phyloP scores from a whole-genome alignment of 2,888 invertebrate species.

The Perizoma flavofasciatum region DNA sequence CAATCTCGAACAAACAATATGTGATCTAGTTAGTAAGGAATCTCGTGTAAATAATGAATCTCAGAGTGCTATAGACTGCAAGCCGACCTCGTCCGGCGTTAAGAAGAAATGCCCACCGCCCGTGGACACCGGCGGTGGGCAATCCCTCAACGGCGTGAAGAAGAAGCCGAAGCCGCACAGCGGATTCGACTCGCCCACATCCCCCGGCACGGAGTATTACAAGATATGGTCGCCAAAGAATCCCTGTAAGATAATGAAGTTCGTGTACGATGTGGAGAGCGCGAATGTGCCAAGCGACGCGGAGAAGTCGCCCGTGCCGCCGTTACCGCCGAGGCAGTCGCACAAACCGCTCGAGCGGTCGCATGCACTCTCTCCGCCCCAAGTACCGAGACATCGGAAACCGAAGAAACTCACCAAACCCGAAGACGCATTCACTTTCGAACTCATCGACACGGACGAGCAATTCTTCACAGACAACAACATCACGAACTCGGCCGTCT shows the following conservation, averaged over 20 bases:
- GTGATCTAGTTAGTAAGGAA: conserved; percentile 79
- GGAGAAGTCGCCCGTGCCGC: conserved; percentile 88
- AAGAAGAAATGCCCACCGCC: conserved; percentile 84
- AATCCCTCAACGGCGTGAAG: conserved; percentile 82
- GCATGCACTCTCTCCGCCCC: conserved; percentile 87
- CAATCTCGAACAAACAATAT: conserved; percentile 73
- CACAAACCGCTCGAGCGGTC: conserved; percentile 92
- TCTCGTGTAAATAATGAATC: conserved; percentile 80
- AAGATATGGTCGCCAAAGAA: conserved; percentile 88
- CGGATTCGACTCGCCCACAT: conserved; percentile 81
- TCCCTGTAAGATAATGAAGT: conserved; percentile 83
- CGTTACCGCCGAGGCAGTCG: conserved; percentile 87
- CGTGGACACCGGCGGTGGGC: conserved; percentile 79
- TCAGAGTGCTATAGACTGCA: conserved; percentile 66
- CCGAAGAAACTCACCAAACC: conserved; percentile 85
- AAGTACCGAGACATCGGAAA: conserved; percentile 87
- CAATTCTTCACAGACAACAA: conserved; percentile 80
- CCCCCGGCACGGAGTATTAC: conserved; percentile 86
- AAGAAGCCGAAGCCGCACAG: conserved; percentile 85
- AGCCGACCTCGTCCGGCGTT: conserved; percentile 74
- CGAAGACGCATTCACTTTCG: conserved; percentile 93
- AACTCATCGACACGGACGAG: conserved; percentile 93
- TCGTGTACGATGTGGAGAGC: conserved; percentile 79
- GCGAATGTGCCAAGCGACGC: conserved; percentile 74
- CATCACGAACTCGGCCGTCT: conserved; percentile 70